Base-by-base conservation (phyloP, 2,797 vertebrate genomes). In the Nannoperca obscura region DNA sequence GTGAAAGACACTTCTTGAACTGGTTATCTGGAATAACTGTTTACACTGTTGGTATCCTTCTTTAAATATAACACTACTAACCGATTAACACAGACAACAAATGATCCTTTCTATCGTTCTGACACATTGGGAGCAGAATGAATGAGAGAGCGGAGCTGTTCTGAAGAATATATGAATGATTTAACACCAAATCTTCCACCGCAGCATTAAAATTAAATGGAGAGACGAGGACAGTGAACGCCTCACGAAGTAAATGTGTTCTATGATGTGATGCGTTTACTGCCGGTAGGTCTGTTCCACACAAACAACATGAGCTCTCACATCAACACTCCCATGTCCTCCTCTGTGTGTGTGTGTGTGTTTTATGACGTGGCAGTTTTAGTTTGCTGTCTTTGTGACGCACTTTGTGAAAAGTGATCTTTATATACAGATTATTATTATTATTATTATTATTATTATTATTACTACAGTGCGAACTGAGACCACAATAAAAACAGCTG, bases 101-200 rank as follows among this genome's bases (percentile, higher is more conserved):
- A 20, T 3, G 5, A 40, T 8, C 1, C 22, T 19, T 44, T 12
- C 1, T 15, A n/a, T 14, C 1, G 15, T 54, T 40, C 30, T 55
- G 2, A 40, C n/a, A 47, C 20, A 4, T 2, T 1, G 20, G 47
- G 22, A 61, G 24, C 22, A 40, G 60, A 38, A 24, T 14, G 27
- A 57, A 17, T 1, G 46, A 71, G 70, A 40, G 8, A 40, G 53
- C 19, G 2, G 2, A 46, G 22, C 3, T 3, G 36, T 10, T 42
- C 4, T 20, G 13, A 13, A 49, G 30, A 47, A 11, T 15, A 11
- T 6, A 54, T 74, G 30, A 75, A 75, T 75, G 79, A 63, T 71
- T 79, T 7, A 83, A 40, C 17, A 15, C 47, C 7, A 4, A n/a
- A n/a, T 58, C 64, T 53, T 30, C 64, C 27, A 24, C 1, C 1